A percentile compares a stretch with the other conserved stretches of the same genome.
phyloP scores from a whole-genome alignment of 2,888 invertebrate species.

The Drosophila nr. perissopoda region DNA sequence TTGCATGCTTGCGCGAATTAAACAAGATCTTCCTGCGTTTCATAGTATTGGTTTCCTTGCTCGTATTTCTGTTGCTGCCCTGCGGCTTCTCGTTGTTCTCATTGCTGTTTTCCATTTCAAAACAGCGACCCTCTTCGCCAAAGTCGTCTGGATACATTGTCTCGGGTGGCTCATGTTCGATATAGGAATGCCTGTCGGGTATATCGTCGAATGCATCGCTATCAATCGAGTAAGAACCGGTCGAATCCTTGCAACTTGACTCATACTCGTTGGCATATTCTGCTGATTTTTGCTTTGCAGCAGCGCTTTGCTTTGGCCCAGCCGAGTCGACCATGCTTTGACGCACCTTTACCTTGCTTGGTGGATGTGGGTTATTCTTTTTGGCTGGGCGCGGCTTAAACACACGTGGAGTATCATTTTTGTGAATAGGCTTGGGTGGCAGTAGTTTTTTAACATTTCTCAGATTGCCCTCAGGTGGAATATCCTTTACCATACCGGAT shows the following conservation, averaged over 20 bases:
- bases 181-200: conserved; percentile 61
- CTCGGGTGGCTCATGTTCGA: conserved; percentile 53
- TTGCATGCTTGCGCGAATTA: conserved; percentile 6
- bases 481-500: background rate
- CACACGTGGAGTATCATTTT: background rate
- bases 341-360: conserved; percentile 24
- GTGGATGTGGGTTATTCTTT: background rate
- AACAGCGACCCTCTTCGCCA: conserved; percentile 64
- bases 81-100: conserved; percentile 4
- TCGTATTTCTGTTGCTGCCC: background rate
- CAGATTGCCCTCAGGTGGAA: conserved; percentile 12
- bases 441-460: background rate
- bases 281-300: background rate
- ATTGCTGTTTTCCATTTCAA: background rate
- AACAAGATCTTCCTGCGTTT: conserved; percentile 21
- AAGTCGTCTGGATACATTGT: conserved; percentile 31
- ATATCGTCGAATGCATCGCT: conserved; percentile 54
- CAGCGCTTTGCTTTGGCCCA: no score
- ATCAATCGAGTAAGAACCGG: conserved; percentile 4
- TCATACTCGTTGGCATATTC: background rate
- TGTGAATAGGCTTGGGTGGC: background rate
- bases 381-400: background rate
- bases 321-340: conserved; percentile 18
- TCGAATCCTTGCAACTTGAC: background rate
- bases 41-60: background rate